A percentile compares a stretch with the other conserved stretches of the same genome.
Evolutionary conservation across 1,140 invertebrate species (phyloP).

Genomic region (Pseudomyrmex concolor): DNA sequence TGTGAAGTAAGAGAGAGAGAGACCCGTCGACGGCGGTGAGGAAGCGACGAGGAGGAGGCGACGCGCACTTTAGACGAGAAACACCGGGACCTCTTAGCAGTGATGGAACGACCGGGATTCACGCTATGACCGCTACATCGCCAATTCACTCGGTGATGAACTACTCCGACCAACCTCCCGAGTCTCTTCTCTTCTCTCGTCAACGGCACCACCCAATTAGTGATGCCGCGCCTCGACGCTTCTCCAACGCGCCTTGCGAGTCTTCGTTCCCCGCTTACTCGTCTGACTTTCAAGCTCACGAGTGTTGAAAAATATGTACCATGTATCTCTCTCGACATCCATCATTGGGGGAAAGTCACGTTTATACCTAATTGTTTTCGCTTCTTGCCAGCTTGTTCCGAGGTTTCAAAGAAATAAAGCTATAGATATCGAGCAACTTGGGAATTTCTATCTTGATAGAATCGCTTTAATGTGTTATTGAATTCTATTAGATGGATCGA

Average conservation of each 20-base stretch:
- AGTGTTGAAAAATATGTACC: constrained; percentile 35
- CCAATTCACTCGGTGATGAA: constrained; percentile 77
- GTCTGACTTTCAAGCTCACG: constrained; percentile 7
- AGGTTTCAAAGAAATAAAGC: neutral
- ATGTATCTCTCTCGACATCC: constrained; percentile 8
- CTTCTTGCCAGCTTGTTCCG: neutral
- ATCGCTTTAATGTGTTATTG: neutral
- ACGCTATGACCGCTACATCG: constrained; percentile 79
- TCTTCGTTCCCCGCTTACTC: neutral
- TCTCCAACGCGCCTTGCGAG: constrained; percentile 22
- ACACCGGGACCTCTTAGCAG: constrained; percentile 69
- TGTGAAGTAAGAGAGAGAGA: constrained; percentile 67
- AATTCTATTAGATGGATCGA: neutral
- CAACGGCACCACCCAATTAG: constrained; percentile 67
- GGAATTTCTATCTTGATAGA: neutral
- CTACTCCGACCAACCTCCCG: constrained; percentile 62
- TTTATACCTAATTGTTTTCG: constrained; percentile 30
- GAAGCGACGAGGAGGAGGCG: neutral
- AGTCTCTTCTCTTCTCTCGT: constrained; percentile 24
- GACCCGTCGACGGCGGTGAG: neutral
- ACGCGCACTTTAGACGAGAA: constrained; percentile 54
- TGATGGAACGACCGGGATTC: constrained; percentile 79
- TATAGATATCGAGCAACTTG: neutral
- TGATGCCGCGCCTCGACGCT: constrained; percentile 52
- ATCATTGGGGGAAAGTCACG: constrained; percentile 24